Percentiles rank a stretch among this genome's conserved stretches.
Evolutionary conservation across 2,113 vertebrate genomes (phyloP).

Genomic region (Dipodomys ordii): DNA sequence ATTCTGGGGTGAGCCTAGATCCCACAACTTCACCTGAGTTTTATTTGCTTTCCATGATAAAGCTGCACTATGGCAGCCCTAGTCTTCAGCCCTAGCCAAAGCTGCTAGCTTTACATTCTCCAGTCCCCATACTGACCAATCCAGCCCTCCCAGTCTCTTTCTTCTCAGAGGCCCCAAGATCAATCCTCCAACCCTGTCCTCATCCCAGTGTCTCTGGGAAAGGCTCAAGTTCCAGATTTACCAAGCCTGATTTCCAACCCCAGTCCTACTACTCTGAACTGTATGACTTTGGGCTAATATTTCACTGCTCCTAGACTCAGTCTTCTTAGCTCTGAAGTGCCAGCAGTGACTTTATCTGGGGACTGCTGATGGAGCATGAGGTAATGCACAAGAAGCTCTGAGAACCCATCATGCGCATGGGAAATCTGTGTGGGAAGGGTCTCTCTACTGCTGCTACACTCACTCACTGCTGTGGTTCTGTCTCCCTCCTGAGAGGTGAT

Average conservation of each 20-base stretch:
- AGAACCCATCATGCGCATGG: neutral
- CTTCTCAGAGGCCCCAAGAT: neutral
- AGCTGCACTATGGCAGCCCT: rapidly evolving
- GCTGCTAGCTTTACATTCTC: neutral
- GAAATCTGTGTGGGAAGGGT: too few species aligned
- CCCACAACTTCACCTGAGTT: neutral
- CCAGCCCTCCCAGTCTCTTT: neutral
- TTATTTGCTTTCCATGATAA: neutral
- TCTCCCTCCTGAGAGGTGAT: neutral
- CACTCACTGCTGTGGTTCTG: neutral
- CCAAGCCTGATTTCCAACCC: neutral
- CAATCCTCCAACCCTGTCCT: neutral
- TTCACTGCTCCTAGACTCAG: neutral
- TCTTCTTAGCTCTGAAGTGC: neutral
- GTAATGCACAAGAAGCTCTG: rapidly evolving
- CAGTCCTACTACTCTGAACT: neutral
- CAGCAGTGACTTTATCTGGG: neutral
- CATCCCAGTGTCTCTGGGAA: rapidly evolving
- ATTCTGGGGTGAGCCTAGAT: neutral
- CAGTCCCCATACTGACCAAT: neutral
- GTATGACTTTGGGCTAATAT: neutral
- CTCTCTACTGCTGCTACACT: neutral
- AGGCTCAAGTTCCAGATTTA: neutral
- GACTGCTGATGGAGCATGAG: rapidly evolving
- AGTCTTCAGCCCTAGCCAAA: neutral